These are phyloP conservation scores for Probaryconus sp. DNA, from an alignment of 1,140 invertebrate species.

Conservation along the genomic window DNA sequence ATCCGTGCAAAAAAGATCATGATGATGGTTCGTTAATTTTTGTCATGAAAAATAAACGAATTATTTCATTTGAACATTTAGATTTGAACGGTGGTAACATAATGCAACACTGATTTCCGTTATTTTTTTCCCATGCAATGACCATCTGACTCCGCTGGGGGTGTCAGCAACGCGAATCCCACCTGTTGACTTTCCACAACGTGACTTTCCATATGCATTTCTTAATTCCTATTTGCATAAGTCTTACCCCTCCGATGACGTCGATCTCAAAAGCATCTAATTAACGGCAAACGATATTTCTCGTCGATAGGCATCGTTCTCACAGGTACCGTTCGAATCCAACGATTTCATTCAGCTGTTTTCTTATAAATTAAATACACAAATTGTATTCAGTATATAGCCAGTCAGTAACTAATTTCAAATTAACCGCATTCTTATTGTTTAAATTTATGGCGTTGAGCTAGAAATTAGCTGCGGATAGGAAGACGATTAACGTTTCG, in stretches of 20 bases:
- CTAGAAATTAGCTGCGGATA: constrained; percentile 71
- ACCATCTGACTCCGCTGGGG: constrained; percentile 76
- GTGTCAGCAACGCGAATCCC: constrained; percentile 70
- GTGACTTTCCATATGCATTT: constrained; percentile 57
- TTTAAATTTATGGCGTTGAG: constrained; percentile 68
- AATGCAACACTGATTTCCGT: constrained; percentile 74
- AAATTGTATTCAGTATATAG: too few relatives aligned
- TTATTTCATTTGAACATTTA: too few relatives aligned
- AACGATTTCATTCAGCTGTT: background rate
- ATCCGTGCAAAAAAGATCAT: too few relatives aligned
- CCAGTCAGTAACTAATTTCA: constrained; percentile 18
- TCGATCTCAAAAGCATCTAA: constrained; percentile 1
- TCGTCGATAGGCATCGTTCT: constrained; percentile 2
- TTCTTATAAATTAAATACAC: constrained; percentile 7
- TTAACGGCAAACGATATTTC: constrained; percentile 6
- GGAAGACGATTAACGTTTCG: constrained; percentile 70
- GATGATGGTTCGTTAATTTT: too few relatives aligned
- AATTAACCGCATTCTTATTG: constrained; percentile 67
- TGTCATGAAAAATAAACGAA: too few relatives aligned
- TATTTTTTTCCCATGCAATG: constrained; percentile 78
- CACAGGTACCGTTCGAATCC: background rate
- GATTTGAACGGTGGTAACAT: constrained; percentile 16
- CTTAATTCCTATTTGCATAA: constrained; percentile 30
- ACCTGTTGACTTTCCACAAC: constrained; percentile 78
- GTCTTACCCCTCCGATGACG: background rate